phyloP scores from a whole-genome alignment of 2,113 vertebrate genomes.

The Cynopterus brachyotis region DNA sequence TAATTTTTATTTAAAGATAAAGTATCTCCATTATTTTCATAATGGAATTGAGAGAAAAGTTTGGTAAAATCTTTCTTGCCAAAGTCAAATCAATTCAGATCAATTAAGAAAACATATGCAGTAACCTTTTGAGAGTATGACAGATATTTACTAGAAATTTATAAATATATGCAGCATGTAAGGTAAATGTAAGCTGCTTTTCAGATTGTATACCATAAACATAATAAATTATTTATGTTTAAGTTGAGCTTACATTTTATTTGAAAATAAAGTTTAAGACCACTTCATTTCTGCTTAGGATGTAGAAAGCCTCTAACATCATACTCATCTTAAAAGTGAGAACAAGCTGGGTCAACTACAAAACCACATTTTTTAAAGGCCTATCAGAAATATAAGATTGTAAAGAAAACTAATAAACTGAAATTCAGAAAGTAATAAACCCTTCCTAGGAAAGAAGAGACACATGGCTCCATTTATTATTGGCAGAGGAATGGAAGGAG shows the following conservation, averaged over 20 bases:
- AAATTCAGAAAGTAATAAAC: neutral
- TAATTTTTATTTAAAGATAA: neutral
- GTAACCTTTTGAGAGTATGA: neutral
- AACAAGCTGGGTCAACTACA: neutral
- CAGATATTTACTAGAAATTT: neutral
- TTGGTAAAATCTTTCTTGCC: neutral
- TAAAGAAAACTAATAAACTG: neutral
- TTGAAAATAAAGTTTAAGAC: slow-evolving; percentile 17
- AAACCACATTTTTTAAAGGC: neutral
- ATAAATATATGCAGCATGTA: neutral
- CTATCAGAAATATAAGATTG: neutral
- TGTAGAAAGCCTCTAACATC: neutral
- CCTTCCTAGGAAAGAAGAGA: neutral
- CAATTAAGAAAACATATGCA: neutral
- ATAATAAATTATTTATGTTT: neutral
- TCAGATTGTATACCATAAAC: neutral
- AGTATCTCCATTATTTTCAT: neutral
- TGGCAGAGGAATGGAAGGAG: neutral
- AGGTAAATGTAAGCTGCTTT: slow-evolving; percentile 18
- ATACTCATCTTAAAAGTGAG: neutral
- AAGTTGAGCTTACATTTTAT: neutral
- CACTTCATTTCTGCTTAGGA: neutral
- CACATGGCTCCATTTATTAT: neutral
- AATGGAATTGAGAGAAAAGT: neutral
- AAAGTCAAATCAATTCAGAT: neutral